phyloP scores from a whole-genome alignment of 37 sponge, comb jelly and placozoan genomes.

The Spongia lamella region DNA sequence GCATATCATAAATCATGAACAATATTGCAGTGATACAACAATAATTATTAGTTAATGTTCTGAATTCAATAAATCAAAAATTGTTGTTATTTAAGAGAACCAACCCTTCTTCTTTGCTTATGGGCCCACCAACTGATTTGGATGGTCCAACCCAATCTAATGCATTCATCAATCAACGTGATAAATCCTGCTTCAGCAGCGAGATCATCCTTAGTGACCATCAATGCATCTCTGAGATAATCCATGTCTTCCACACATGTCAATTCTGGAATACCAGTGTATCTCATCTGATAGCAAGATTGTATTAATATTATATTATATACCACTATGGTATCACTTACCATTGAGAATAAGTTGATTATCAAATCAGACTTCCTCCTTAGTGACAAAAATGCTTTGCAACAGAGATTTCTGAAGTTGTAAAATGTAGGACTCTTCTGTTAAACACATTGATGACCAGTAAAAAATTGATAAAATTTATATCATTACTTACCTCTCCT shows the following conservation, averaged over 20 bases:
- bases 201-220: conserved; percentile 24
- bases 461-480: no score
- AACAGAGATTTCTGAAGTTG: conserved; percentile 44
- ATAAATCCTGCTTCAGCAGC: conserved; percentile 60
- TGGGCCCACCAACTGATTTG: conserved; percentile 72
- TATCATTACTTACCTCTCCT: conserved; percentile 48
- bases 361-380: conserved; percentile 64
- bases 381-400: conserved; percentile 57
- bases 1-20: conserved; percentile 39
- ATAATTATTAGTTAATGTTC: no score
- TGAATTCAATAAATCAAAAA: no score
- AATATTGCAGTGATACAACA: no score
- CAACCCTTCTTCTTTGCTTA: conserved; percentile 16
- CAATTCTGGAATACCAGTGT: conserved; percentile 81
- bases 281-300: conserved; percentile 49
- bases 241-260: conserved; percentile 70
- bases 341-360: conserved; percentile 73
- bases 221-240: conserved; percentile 42
- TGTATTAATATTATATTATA: neutral
- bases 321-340: neutral
- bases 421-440: conserved; percentile 55
- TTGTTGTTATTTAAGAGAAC: no score
- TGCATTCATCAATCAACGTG: conserved; percentile 53
- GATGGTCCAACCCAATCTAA: conserved; percentile 65
- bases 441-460: neutral